Conservation (phyloP, 2,888 invertebrate species). For the Tenthredo livida region DNA sequence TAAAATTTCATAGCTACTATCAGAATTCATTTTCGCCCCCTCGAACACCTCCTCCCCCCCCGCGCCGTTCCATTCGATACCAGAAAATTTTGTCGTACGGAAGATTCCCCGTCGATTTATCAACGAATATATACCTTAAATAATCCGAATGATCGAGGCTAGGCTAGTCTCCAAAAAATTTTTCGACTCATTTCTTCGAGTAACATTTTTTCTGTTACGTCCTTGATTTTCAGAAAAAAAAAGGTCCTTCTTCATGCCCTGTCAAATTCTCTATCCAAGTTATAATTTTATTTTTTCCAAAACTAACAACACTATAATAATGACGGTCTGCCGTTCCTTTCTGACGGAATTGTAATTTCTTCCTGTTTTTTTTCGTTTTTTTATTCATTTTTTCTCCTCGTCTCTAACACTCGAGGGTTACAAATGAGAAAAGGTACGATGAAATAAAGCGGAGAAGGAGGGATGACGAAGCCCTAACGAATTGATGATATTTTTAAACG, state of each 20-base stretch:
- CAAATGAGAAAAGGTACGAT: neutral
- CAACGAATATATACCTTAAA: too few relatives aligned
- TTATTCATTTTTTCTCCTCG: neutral
- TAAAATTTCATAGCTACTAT: slow-evolving; percentile 36
- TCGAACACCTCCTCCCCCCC: too few relatives aligned
- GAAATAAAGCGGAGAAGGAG: neutral
- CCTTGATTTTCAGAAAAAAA: neutral
- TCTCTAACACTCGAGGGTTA: neutral
- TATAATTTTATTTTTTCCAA: neutral
- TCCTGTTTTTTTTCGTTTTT: neutral
- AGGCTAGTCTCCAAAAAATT: too few relatives aligned
- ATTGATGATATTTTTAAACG: slow-evolving; percentile 32
- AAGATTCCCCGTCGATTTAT: too few relatives aligned
- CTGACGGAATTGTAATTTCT: neutral
- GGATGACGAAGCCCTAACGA: neutral
- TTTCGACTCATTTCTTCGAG: too few relatives aligned
- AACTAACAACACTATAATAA: neutral
- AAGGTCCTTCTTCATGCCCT: neutral
- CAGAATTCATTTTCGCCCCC: slow-evolving; percentile 3
- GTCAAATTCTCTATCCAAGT: neutral
- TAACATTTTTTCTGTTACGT: too few relatives aligned
- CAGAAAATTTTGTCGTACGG: neutral
- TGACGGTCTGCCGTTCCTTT: neutral
- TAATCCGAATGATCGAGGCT: too few relatives aligned
- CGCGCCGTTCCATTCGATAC: neutral